Conservation (phyloP, 2,888 invertebrate species). For the Agrypnus murinus region DNA sequence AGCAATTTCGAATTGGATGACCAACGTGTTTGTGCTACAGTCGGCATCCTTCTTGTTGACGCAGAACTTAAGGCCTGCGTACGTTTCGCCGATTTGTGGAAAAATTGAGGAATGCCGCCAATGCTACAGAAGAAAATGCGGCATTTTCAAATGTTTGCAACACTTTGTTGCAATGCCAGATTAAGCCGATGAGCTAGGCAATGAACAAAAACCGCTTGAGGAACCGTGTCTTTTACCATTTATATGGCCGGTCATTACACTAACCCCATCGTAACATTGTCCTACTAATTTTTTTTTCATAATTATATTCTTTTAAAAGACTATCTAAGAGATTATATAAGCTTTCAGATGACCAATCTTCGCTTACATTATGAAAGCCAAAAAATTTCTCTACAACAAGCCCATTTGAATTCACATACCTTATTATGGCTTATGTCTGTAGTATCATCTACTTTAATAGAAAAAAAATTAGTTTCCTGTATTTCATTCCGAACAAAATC, state of each 20-base stretch:
- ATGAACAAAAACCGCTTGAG: no score
- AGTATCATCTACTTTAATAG: conserved; percentile 43
- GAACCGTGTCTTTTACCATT: background rate
- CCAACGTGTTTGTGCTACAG: background rate
- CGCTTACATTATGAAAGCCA: conserved; percentile 9
- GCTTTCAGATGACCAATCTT: background rate
- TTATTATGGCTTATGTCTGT: background rate
- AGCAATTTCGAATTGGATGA: background rate
- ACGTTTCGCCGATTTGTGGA: conserved; percentile 50
- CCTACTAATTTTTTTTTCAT: conserved; percentile 8
- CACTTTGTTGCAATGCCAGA: background rate
- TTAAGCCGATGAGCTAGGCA: background rate
- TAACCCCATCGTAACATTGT: conserved; percentile 13
- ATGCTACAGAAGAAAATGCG: conserved; percentile 52
- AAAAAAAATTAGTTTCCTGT: conserved; percentile 49
- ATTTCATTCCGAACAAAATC: conserved; percentile 40
- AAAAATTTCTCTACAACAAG: background rate
- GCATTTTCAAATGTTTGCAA: background rate
- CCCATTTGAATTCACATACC: background rate
- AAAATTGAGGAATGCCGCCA: conserved; percentile 53
- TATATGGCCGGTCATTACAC: background rate
- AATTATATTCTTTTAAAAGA: background rate
- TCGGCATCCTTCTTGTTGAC: background rate
- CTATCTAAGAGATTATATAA: background rate
- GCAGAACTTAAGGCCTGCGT: conserved; percentile 6